Evolutionary conservation across 2,113 vertebrate species (phyloP).

Genomic region (Morone saxatilis): DNA sequence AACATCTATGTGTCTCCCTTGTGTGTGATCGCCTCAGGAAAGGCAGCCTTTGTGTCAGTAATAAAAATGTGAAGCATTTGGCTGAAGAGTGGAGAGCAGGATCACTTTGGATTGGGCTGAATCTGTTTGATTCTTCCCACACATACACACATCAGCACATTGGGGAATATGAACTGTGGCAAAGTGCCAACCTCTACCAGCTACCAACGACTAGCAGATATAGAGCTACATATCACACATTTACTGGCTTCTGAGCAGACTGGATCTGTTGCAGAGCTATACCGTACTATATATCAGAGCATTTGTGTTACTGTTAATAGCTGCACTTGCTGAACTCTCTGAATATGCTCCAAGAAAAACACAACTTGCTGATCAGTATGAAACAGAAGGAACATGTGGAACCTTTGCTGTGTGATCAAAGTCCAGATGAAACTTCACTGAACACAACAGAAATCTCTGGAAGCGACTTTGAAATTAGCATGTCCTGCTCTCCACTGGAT

Average conservation of each 20-base stretch:
- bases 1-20: slow-evolving; percentile 8
- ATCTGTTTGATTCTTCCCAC: slow-evolving; percentile 11
- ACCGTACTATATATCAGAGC: not conserved
- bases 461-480: too few relatives aligned
- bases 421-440: not conserved
- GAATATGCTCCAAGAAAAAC: not conserved
- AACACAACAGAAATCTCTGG: not conserved
- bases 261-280: not conserved
- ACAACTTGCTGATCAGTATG: too few relatives aligned
- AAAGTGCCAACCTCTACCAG: not conserved
- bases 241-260: not conserved
- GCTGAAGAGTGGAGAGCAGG: slow-evolving; percentile 4
- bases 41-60: slow-evolving; percentile 25
- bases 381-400: not conserved
- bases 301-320: not conserved
- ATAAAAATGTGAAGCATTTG: slow-evolving; percentile 27
- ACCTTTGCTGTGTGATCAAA: not conserved
- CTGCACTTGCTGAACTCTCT: too few relatives aligned
- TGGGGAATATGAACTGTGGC: slow-evolving; percentile 8
- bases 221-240: not conserved
- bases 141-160: not conserved
- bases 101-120: slow-evolving; percentile 13
- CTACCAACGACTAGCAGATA: not conserved
- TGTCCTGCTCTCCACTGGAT: too few relatives aligned
- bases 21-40: slow-evolving; percentile 13